phyloP scores from a whole-genome alignment of 2,113 vertebrate species.

The Nibea albiflora region DNA sequence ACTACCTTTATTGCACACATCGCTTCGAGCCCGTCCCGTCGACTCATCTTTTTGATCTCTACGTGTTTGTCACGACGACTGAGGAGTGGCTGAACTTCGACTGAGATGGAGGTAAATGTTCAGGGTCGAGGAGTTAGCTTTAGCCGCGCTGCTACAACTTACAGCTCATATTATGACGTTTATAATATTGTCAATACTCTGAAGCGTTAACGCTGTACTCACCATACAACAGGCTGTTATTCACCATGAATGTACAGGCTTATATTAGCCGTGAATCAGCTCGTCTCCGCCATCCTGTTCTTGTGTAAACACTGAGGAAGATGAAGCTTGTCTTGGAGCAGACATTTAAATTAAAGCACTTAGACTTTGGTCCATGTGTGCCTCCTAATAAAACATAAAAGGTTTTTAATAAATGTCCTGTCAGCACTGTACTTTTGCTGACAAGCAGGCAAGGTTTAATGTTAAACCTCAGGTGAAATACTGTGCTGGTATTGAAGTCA shows the following conservation, averaged over 20 bases:
- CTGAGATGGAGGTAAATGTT: constrained; percentile 80
- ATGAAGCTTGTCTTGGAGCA: not conserved
- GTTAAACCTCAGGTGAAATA: not conserved
- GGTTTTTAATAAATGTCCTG: not conserved
- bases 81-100: constrained; percentile 29
- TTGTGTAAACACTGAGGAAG: not conserved
- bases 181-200: not conserved
- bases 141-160: constrained; percentile 38
- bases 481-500: not conserved
- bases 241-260: not conserved
- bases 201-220: not conserved
- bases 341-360: not conserved
- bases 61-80: constrained; percentile 18
- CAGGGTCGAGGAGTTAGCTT: constrained; percentile 58
- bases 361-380: too few relatives aligned
- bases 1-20: not conserved
- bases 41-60: not conserved
- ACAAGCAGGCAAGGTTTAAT: not conserved
- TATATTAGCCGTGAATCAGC: not conserved
- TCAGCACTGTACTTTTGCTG: not conserved
- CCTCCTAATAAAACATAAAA: not conserved
- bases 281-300: not conserved
- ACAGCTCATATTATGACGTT: not conserved
- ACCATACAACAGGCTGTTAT: too few relatives aligned
- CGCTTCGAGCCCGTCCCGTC: not conserved